Evolutionary conservation across 2,888 invertebrate species (phyloP).

Genomic region (Tortricodes alternella): DNA sequence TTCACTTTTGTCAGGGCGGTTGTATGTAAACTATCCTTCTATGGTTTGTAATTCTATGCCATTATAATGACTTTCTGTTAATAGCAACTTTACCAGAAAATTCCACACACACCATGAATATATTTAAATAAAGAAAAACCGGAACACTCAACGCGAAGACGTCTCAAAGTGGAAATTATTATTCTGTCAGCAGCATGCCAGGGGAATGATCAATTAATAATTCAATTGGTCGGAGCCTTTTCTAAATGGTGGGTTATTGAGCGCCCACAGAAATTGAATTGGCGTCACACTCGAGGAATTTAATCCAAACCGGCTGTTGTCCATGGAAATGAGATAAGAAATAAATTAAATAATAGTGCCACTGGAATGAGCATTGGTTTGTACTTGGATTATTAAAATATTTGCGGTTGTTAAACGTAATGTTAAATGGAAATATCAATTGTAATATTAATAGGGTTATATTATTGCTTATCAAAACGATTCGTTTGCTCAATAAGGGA

Average conservation of each 20-base stretch:
- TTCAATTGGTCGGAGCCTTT: conserved; percentile 57
- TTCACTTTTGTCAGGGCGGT: too few relatives aligned
- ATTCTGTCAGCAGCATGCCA: conserved; percentile 53
- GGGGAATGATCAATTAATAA: conserved; percentile 56
- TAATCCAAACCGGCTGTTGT: conserved; percentile 39
- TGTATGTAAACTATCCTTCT: too few relatives aligned
- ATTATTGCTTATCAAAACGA: too few relatives aligned
- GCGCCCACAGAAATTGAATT: conserved; percentile 56
- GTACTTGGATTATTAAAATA: conserved; percentile 14
- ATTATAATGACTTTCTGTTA: too few relatives aligned
- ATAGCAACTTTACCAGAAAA: not conserved
- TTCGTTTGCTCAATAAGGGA: too few relatives aligned
- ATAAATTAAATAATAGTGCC: conserved; percentile 23
- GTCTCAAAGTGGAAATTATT: conserved; percentile 45
- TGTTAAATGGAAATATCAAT: not conserved
- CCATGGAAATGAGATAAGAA: conserved; percentile 37
- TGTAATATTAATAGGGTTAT: too few relatives aligned
- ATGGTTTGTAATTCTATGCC: too few relatives aligned
- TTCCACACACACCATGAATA: conserved; percentile 29
- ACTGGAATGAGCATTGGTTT: conserved; percentile 3
- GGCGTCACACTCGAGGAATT: conserved; percentile 54
- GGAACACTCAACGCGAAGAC: conserved; percentile 35
- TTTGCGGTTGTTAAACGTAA: not conserved
- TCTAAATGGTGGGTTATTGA: conserved; percentile 57
- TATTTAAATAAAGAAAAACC: conserved; percentile 47